These are phyloP conservation scores for Pseudorhiza aurosa DNA, from an alignment of 30 jellyfish, hydroid and myxozoan genomes.

Conservation along the genomic window DNA sequence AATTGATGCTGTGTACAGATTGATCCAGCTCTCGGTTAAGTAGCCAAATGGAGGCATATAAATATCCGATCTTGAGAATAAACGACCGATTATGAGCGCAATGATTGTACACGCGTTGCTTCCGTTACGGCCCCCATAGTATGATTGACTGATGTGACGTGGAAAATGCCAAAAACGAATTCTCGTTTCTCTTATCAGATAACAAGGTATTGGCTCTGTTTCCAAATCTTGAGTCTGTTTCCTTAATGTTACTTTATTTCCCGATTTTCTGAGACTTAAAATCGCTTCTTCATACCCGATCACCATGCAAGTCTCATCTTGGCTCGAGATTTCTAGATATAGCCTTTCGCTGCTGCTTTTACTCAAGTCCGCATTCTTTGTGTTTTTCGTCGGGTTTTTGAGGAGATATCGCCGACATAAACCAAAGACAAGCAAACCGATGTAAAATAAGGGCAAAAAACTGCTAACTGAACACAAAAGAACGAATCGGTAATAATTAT, in stretches of 20 bases:
- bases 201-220: constrained; percentile 63
- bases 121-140: constrained; percentile 98
- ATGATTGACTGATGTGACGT: constrained; percentile 85
- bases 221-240: constrained; percentile 41
- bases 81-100: constrained; percentile 89
- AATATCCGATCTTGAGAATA: constrained; percentile 89
- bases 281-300: constrained; percentile 66
- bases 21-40: constrained; percentile 81
- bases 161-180: constrained; percentile 93
- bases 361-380: background rate
- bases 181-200: constrained; percentile 44
- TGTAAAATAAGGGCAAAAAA: constrained; percentile 66
- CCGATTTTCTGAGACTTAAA: constrained; percentile 37
- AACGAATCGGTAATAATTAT: constrained; percentile 71
- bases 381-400: background rate
- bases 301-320: constrained; percentile 41
- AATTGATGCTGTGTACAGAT: constrained; percentile 74
- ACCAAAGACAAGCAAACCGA: constrained; percentile 51
- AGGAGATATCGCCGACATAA: constrained; percentile 39
- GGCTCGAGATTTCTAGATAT: constrained; percentile 4
- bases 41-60: constrained; percentile 74
- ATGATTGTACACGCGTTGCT: constrained; percentile 98
- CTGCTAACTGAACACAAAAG: constrained; percentile 73
- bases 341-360: constrained; percentile 15
- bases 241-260: background rate